Conservation (phyloP, 2,797 vertebrate species). For the Scolopax bukidnonensis region DNA sequence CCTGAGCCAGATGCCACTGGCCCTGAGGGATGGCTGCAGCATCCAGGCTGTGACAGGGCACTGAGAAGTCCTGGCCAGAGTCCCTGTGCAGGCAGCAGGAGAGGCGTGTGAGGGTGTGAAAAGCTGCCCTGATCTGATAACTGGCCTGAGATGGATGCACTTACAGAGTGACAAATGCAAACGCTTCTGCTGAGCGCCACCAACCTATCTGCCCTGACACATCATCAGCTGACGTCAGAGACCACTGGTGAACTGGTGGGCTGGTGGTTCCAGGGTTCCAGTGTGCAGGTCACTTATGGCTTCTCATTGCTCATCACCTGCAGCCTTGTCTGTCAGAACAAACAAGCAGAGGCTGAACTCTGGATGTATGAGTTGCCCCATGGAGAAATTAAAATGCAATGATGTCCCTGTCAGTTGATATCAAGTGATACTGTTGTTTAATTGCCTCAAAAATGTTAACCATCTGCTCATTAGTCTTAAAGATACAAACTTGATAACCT, state of each 20-base stretch:
- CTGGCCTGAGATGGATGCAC: background rate
- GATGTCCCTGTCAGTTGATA: background rate
- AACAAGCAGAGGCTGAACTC: background rate
- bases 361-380: background rate
- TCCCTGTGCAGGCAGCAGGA: background rate
- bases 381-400: background rate
- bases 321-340: background rate
- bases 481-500: constrained; percentile 18
- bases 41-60: background rate
- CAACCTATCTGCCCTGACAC: background rate
- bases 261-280: background rate
- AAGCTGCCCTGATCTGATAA: background rate
- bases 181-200: background rate
- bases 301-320: background rate
- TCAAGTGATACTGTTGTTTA: background rate
- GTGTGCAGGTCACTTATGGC: background rate
- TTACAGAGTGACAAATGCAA: background rate
- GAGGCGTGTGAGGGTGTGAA: accelerated
- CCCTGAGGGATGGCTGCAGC: background rate
- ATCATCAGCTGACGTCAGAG: background rate
- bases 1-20: background rate
- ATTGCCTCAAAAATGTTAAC: constrained; percentile 35
- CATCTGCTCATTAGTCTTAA: constrained; percentile 38
- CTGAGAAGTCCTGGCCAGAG: background rate
- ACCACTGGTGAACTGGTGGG: background rate